Percentiles rank a stretch among this genome's conserved stretches.
Evolutionary conservation across 2,888 invertebrate species (phyloP).

Genomic region (Megalurothrips usitatus): DNA sequence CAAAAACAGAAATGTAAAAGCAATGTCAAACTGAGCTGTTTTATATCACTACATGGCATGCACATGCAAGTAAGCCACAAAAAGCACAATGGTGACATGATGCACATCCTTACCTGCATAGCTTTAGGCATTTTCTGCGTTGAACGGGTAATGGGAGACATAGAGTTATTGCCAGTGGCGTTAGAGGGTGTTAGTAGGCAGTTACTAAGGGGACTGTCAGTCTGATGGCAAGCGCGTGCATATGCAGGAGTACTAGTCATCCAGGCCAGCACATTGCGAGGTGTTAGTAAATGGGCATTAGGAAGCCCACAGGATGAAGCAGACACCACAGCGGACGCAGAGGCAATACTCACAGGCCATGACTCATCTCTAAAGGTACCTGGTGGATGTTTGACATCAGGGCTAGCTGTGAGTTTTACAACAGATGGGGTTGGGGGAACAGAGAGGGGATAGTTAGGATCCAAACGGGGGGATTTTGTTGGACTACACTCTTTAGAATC

Average conservation of each 20-base stretch:
- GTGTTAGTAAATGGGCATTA: background rate
- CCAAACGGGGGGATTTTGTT: background rate
- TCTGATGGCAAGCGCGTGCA: constrained; percentile 26
- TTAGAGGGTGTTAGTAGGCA: constrained; percentile 50
- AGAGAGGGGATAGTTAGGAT: background rate
- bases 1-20: constrained; percentile 36
- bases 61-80: constrained; percentile 34
- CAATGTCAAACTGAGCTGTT: background rate
- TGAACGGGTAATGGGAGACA: constrained; percentile 85
- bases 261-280: constrained; percentile 30
- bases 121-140: constrained; percentile 80
- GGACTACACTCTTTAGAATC: background rate
- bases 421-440: background rate
- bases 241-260: constrained; percentile 39
- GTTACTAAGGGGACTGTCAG: constrained; percentile 39
- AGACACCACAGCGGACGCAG: constrained; percentile 28
- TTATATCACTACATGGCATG: constrained; percentile 33
- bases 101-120: constrained; percentile 66
- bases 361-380: constrained; percentile 24
- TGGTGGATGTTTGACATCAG: constrained; percentile 24
- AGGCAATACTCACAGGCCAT: constrained; percentile 32
- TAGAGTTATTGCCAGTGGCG: constrained; percentile 62
- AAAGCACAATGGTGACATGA: background rate
- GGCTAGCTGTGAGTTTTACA: background rate
- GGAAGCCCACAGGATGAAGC: constrained; percentile 21